These are phyloP conservation scores for Halcyon badia DNA, from an alignment of 2,797 vertebrate species.

Conservation along the genomic window DNA sequence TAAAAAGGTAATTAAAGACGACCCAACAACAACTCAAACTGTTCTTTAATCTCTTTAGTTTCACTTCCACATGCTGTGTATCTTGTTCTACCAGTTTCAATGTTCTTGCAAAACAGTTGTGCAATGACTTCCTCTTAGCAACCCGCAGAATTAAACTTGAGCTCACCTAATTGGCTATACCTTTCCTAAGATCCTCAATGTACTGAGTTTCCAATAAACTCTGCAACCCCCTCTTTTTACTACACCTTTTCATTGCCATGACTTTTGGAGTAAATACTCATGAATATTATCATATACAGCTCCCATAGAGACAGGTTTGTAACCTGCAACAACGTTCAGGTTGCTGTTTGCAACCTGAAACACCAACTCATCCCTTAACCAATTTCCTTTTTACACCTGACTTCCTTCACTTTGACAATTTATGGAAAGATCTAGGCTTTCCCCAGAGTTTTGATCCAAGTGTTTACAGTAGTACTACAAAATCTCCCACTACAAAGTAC, in stretches of 20 bases:
- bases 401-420: background rate
- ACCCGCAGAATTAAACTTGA: constrained; percentile 38
- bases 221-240: background rate
- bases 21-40: constrained; percentile 60
- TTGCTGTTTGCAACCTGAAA: background rate
- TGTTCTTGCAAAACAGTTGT: constrained; percentile 62
- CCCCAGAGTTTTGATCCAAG: background rate
- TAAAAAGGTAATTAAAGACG: constrained; percentile 66
- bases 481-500: background rate
- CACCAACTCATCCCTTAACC: background rate
- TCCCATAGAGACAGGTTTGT: background rate
- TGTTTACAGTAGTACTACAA: background rate
- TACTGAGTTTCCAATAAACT: constrained; percentile 30
- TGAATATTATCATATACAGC: background rate
- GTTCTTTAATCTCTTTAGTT: constrained; percentile 66
- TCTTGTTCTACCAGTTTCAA: constrained; percentile 72
- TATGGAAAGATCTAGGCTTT: background rate
- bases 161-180: constrained; percentile 8
- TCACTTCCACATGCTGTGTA: constrained; percentile 54
- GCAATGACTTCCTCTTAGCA: constrained; percentile 54
- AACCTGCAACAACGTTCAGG: background rate
- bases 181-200: constrained; percentile 12
- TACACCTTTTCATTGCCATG: background rate
- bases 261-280: background rate
- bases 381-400: background rate